Evolutionary conservation across 2,113 vertebrate genomes (phyloP).

Genomic region (Protobothrops flavoviridis): DNA sequence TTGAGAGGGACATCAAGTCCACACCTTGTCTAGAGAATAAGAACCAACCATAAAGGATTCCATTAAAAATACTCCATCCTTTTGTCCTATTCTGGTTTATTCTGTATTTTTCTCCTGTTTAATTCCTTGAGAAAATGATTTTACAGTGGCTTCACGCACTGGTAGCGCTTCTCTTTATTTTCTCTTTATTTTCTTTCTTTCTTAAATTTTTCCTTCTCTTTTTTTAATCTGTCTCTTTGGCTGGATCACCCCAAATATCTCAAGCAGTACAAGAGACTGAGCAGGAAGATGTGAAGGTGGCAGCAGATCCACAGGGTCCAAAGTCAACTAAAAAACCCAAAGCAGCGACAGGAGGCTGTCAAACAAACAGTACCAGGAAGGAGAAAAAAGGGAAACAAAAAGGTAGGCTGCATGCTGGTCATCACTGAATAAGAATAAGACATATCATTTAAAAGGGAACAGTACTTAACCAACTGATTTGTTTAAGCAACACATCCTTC

Average conservation of each 20-base stretch:
- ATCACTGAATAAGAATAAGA: constrained; percentile 41
- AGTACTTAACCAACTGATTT: background rate
- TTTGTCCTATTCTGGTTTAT: constrained; percentile 10
- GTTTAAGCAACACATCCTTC: constrained; percentile 2
- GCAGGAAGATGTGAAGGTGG: constrained; percentile 84
- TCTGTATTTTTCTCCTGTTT: constrained; percentile 15
- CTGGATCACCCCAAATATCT: constrained; percentile 55
- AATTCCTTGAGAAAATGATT: constrained; percentile 34
- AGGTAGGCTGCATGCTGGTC: constrained; percentile 82
- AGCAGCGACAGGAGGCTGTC: constrained; percentile 81
- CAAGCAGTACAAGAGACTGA: constrained; percentile 92
- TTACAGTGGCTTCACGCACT: constrained; percentile 42
- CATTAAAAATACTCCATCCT: constrained; percentile 32
- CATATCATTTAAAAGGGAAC: background rate
- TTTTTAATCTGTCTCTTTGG: constrained; percentile 26
- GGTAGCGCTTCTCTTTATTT: constrained; percentile 39
- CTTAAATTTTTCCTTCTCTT: constrained; percentile 26
- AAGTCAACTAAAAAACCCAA: constrained; percentile 91
- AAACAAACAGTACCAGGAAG: constrained; percentile 87
- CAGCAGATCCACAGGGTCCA: constrained; percentile 77
- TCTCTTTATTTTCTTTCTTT: constrained; percentile 35
- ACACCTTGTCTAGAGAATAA: background rate
- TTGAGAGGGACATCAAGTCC: background rate
- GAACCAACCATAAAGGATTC: constrained; percentile 20
- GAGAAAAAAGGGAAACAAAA: constrained; percentile 95